phyloP scores from a whole-genome alignment of 1,140 invertebrate genomes.

The Bursaphelenchus mucronatus region DNA sequence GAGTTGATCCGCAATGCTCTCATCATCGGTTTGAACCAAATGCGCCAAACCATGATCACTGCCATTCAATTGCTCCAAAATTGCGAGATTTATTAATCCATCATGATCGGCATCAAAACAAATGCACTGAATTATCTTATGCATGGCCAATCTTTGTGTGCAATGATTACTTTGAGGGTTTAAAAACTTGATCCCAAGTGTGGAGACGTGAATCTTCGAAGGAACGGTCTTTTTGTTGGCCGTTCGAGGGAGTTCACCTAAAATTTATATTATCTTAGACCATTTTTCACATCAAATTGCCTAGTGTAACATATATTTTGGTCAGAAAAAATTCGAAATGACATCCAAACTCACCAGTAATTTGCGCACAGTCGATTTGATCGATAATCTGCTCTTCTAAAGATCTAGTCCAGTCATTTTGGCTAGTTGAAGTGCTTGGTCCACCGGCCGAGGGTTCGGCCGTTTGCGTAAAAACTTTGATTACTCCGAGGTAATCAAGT shows the following conservation, averaged over 20 bases:
- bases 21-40: neutral
- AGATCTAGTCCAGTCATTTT: neutral
- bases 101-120: conserved; percentile 3
- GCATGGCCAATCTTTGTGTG: conserved; percentile 11
- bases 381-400: conserved; percentile 18
- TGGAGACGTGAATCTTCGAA: conserved; percentile 4
- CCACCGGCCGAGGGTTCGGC: too few species aligned
- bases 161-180: neutral
- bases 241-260: neutral
- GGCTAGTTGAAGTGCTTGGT: too few species aligned
- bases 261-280: neutral
- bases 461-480: too few species aligned
- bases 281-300: neutral
- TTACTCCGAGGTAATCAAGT: too few species aligned
- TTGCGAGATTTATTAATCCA: neutral
- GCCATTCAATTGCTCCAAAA: conserved; percentile 4
- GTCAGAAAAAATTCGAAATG: neutral
- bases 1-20: conserved; percentile 1
- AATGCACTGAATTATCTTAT: conserved; percentile 13
- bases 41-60: conserved; percentile 10
- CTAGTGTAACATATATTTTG: neutral
- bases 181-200: conserved; percentile 6
- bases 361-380: conserved; percentile 13
- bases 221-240: conserved; percentile 6
- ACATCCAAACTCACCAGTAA: conserved; percentile 3